A percentile compares a stretch with the other conserved stretches of the same genome.
Conservation (phyloP, 2,888 invertebrate genomes). For the Linnaemya tessellans region DNA sequence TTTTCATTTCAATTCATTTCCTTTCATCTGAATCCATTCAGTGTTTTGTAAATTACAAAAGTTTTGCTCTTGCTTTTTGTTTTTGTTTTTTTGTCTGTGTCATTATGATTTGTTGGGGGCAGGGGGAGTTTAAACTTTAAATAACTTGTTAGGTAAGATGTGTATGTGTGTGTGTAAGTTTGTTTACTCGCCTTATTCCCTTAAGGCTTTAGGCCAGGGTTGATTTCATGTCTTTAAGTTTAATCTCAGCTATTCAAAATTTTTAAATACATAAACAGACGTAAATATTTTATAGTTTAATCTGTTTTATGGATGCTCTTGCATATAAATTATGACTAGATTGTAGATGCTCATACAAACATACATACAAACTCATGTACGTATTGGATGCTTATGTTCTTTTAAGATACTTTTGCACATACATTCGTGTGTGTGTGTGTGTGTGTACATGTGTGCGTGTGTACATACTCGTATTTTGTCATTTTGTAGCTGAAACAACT, state of each 20-base stretch:
- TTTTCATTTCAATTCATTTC: neutral
- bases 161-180: neutral
- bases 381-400: neutral
- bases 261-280: neutral
- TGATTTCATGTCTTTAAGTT: slow-evolving; percentile 34
- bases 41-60: slow-evolving; percentile 22
- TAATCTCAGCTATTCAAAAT: slow-evolving; percentile 54
- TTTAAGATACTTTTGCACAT: neutral
- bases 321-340: neutral
- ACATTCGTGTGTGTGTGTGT: no score
- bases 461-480: neutral
- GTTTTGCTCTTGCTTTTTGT: slow-evolving; percentile 20
- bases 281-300: slow-evolving; percentile 43
- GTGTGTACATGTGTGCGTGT: no score
- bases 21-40: neutral
- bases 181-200: slow-evolving; percentile 52
- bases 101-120: neutral
- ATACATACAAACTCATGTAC: neutral
- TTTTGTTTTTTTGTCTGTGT: neutral
- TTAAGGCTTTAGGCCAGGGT: slow-evolving; percentile 56
- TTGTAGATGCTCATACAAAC: neutral
- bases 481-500: slow-evolving; percentile 55
- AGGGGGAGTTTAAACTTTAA: slow-evolving; percentile 6
- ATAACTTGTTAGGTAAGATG: slow-evolving; percentile 2
- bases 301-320: slow-evolving; percentile 33